phyloP scores from a whole-genome alignment of 1,140 invertebrate species.

The fruit fly (Drosophila melanogaster) region Release_6_plus_ISO1_MT NT_033777.3:26812501-26813000 shows the following conservation, averaged over 20 bases:
- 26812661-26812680: not conserved
- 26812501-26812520: conserved; percentile 23
- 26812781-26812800: conserved; percentile 42
- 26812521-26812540: not conserved
- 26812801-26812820: conserved; percentile 49
- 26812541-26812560: not conserved
- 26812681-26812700: not conserved
- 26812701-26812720: not conserved
- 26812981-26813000: conserved; percentile 56
- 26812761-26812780: conserved; percentile 19
- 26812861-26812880: conserved; percentile 48
- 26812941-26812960: conserved; percentile 41
- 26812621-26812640: no score
- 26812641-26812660: no score
- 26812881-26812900: conserved; percentile 65
- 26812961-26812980: conserved; percentile 62
- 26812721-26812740: not conserved
- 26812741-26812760: conserved; percentile 9
- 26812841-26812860: conserved; percentile 32
- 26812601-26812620: no score
- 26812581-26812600: no score
- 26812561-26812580: no score
- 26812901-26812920: conserved; percentile 35
- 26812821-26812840: conserved; percentile 72
- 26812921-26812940: conserved; percentile 1